phyloP scores from a whole-genome alignment of 2,113 vertebrate species.

The Caloenas nicobarica region DNA sequence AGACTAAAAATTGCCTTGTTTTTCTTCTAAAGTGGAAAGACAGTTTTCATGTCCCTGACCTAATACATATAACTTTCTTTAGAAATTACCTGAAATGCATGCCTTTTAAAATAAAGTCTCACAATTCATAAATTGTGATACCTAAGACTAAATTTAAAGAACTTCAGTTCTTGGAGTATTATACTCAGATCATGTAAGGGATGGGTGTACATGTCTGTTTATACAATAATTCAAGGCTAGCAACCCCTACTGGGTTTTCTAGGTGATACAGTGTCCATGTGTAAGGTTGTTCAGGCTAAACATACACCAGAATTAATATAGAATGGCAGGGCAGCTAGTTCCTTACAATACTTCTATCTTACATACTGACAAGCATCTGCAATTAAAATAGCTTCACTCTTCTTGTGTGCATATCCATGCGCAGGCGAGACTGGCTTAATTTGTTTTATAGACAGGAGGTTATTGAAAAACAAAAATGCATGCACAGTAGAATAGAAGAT shows the following conservation, averaged over 20 bases:
- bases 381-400: not conserved
- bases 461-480: not conserved
- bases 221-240: not conserved
- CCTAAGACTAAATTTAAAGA: not conserved
- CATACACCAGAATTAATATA: not conserved
- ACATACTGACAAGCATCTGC: not conserved
- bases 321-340: not conserved
- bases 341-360: not conserved
- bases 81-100: not conserved
- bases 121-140: not conserved
- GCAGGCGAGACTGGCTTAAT: not conserved
- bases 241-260: not conserved
- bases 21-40: not conserved
- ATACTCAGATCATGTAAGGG: not conserved
- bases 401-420: not conserved
- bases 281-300: not conserved
- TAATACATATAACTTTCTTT: not conserved
- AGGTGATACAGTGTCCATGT: rapidly evolving
- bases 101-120: not conserved
- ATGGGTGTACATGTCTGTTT: not conserved
- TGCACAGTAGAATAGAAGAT: not conserved
- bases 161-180: not conserved
- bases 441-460: not conserved
- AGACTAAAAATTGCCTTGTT: not conserved
- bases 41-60: not conserved